Evolutionary conservation across 2,797 vertebrate genomes (phyloP), one percentile per base, ranked within the genome.

Genomic region (Pteronotus mesoamericanus): DNA sequence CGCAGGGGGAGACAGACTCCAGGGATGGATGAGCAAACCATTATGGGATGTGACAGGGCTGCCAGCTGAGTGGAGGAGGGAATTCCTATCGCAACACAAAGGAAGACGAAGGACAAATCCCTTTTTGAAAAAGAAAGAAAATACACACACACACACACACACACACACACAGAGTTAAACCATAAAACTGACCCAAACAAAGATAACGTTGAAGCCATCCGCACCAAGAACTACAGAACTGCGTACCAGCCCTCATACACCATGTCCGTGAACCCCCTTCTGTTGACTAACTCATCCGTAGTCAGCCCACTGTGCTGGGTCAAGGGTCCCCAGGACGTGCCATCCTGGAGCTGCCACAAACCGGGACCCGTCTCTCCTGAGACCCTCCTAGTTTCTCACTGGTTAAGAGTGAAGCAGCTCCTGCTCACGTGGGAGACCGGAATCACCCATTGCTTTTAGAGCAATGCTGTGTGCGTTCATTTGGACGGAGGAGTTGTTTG

Each of bases 361-460:
- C 19, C 5, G 42, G 74, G 34, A 7, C 14, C 22, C 51, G 6
- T 5, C 4, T 37, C 29, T 14, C 1, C 5, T 0, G 34, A 75
- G 29, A 42, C 24, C 1, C 1, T 6, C 3, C 0, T 26, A 0
- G 10, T 37, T 6, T 66, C 37, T 55, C 34, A 19, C 0, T 34
- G 42, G 37, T 26, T 46, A 18, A 34, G 34, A 78, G 24, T 26
- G 59, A 26, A 42, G 48, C 22, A 37, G 78, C 11, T 44, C 44
- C 39, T 37, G 22, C 48, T 48, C n/a, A 44, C 71, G 19, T 26
- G 71, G 44, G 59, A 48, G 34, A 26, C 24, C 6, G 0, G 37
- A 39, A 55, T 26, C 5, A 4, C 61, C 18, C 26, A 19, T 55
- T 53, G 46, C 2, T 61, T 51, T 29, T 26, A 37, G 2, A 39